Conservation (phyloP, 2,113 vertebrate genomes). For the Carassius auratus region DNA sequence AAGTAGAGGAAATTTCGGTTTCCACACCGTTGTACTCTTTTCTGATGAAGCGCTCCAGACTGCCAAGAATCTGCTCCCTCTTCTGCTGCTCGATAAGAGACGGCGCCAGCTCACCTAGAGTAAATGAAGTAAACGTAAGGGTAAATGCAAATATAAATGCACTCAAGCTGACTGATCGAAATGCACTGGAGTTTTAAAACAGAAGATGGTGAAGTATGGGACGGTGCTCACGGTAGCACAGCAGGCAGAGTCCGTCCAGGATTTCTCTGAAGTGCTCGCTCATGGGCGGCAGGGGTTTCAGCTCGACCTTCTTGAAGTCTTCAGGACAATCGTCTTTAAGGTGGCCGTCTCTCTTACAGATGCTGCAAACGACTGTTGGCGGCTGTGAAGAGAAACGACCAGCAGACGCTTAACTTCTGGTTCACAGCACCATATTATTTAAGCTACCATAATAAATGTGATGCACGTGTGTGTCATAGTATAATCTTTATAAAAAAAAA, state of each 20-base stretch:
- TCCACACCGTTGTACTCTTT: slow-evolving; percentile 98
- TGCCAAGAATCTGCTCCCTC: slow-evolving; percentile 90
- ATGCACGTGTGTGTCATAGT: not conserved
- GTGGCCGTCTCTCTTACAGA: slow-evolving; percentile 98
- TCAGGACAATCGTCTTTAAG: slow-evolving; percentile 97
- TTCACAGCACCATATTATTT: not conserved
- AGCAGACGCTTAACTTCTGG: not conserved
- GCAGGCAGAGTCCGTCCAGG: slow-evolving; percentile 89
- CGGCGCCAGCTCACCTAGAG: slow-evolving; percentile 91
- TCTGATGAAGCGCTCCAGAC: slow-evolving; percentile 95
- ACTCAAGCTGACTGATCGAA: too few relatives aligned
- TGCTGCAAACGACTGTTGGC: slow-evolving; percentile 97
- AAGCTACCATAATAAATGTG: not conserved
- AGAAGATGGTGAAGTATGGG: not conserved
- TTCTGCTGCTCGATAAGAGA: slow-evolving; percentile 88
- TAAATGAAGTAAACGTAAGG: too few relatives aligned
- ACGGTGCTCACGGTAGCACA: slow-evolving; percentile 86
- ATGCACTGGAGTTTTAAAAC: not conserved
- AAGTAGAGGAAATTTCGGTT: too few relatives aligned
- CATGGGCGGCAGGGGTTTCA: slow-evolving; percentile 92
- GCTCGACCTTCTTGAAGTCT: slow-evolving; percentile 98
- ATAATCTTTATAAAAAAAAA: not conserved
- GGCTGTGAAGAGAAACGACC: slow-evolving; percentile 72
- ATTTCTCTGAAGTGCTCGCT: slow-evolving; percentile 89
- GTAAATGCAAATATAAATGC: too few relatives aligned